Conservation (phyloP, 2,797 vertebrate genomes). For the Myotis vivesi region DNA sequence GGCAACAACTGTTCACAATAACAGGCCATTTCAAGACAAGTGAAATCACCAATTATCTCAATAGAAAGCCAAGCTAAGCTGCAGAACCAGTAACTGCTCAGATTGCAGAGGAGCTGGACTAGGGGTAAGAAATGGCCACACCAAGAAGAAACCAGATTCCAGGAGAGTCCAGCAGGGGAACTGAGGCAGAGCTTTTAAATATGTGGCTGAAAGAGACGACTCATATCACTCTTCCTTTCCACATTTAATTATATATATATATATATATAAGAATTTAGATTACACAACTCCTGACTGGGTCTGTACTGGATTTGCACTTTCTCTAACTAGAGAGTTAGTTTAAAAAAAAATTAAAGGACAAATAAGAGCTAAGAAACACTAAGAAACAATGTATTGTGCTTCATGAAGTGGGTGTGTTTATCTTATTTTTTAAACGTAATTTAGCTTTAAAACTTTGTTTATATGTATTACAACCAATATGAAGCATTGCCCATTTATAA, state of each 20-base stretch:
- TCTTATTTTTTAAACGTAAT: slow-evolving; percentile 37
- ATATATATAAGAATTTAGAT: not conserved
- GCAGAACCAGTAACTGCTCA: not conserved
- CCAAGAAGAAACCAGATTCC: not conserved
- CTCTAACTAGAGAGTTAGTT: not conserved
- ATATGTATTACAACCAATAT: not conserved
- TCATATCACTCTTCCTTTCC: not conserved
- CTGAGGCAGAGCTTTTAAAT: not conserved
- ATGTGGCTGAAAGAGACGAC: not conserved
- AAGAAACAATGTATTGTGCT: not conserved
- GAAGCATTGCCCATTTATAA: slow-evolving; percentile 1
- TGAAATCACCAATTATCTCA: not conserved
- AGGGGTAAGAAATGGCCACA: not conserved
- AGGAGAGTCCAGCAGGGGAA: not conserved
- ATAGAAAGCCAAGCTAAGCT: not conserved
- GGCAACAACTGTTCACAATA: not conserved
- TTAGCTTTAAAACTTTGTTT: slow-evolving; percentile 26
- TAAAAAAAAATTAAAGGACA: not conserved
- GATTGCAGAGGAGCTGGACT: not conserved
- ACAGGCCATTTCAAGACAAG: not conserved
- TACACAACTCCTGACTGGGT: not conserved
- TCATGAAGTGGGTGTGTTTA: not conserved
- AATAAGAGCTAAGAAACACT: not conserved
- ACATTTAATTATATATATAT: too few species aligned
- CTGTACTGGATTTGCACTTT: not conserved